Conservation (phyloP, 2,113 vertebrate species). For the Pelvicachromis taeniatus region DNA sequence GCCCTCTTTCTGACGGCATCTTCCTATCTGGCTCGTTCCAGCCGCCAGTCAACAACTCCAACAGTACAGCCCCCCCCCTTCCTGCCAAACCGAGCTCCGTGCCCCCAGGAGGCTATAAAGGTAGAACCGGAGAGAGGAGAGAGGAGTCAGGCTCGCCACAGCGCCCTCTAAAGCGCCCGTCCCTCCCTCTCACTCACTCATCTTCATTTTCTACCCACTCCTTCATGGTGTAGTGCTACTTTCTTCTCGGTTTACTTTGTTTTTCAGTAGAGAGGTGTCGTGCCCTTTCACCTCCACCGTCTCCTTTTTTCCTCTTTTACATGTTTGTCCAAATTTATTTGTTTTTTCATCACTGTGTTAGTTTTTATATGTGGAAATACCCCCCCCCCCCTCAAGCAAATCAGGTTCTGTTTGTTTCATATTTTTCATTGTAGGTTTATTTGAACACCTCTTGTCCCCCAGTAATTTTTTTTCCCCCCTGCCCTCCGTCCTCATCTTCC, state of each 20-base stretch:
- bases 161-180: constrained; percentile 48
- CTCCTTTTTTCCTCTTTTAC: constrained; percentile 14
- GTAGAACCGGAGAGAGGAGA: constrained; percentile 77
- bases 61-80: constrained; percentile 89
- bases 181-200: constrained; percentile 49
- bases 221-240: constrained; percentile 36
- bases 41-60: constrained; percentile 88
- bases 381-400: neutral
- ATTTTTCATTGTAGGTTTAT: constrained; percentile 23
- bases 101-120: constrained; percentile 79
- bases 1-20: constrained; percentile 90
- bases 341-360: neutral
- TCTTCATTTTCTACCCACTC: constrained; percentile 25
- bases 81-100: constrained; percentile 79
- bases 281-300: constrained; percentile 26
- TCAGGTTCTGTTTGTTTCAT: constrained; percentile 30
- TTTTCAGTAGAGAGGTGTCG: constrained; percentile 20
- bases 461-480: neutral
- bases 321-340: constrained; percentile 30
- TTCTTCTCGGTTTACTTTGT: constrained; percentile 8
- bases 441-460: constrained; percentile 6
- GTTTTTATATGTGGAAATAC: constrained; percentile 6
- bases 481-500: neutral
- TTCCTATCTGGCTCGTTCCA: constrained; percentile 92
- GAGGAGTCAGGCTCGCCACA: constrained; percentile 51